Evolutionary conservation across 1,140 invertebrate species (phyloP).

Genomic region (Cecropterus lyciades): DNA sequence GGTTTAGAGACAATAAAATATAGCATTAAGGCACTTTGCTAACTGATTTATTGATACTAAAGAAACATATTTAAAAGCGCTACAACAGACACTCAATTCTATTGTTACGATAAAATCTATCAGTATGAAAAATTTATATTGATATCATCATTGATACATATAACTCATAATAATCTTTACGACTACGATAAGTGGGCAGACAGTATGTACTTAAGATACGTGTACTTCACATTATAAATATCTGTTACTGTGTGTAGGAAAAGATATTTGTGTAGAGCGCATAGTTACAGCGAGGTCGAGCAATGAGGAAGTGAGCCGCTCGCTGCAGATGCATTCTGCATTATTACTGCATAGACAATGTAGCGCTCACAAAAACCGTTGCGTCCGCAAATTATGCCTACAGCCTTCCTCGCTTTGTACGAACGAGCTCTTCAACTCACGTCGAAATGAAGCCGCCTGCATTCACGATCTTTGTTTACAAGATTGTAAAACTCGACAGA

Average conservation of each 20-base stretch:
- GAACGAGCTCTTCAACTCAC: constrained; percentile 41
- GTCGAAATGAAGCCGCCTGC: constrained; percentile 30
- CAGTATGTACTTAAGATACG: neutral
- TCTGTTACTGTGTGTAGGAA: constrained; percentile 10
- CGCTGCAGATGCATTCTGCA: constrained; percentile 62
- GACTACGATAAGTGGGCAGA: neutral
- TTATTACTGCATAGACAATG: constrained; percentile 50
- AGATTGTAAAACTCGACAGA: constrained; percentile 45
- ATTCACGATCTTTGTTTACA: constrained; percentile 44
- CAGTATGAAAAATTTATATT: constrained; percentile 5
- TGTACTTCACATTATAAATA: neutral
- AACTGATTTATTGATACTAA: neutral
- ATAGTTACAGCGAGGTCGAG: constrained; percentile 48
- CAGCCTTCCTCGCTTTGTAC: constrained; percentile 30
- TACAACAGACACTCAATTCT: neutral
- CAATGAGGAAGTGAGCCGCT: constrained; percentile 66
- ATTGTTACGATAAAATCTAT: neutral
- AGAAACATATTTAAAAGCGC: neutral
- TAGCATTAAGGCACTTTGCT: too few relatives aligned
- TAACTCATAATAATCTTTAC: constrained; percentile 13
- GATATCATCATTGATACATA: neutral
- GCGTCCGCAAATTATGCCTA: constrained; percentile 42
- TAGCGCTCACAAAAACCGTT: constrained; percentile 51
- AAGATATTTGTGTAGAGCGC: constrained; percentile 35
- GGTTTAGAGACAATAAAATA: neutral